Evolutionary conservation across 1,140 invertebrate genomes (phyloP).

Genomic region (Cecropterus lyciades): DNA sequence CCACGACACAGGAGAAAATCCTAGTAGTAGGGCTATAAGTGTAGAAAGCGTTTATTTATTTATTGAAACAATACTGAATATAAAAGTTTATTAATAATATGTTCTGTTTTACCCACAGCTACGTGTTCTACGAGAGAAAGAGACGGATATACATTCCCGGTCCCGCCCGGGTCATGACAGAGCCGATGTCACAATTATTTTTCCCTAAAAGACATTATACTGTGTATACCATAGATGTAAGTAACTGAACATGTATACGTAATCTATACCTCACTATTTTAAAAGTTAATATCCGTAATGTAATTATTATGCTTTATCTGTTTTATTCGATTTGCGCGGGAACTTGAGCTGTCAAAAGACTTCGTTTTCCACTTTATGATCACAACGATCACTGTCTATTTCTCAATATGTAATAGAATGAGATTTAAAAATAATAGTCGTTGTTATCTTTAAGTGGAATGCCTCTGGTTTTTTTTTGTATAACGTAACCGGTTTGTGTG

Average conservation of each 20-base stretch:
- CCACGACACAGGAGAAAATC: too few species aligned
- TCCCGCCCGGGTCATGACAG: conserved; percentile 20
- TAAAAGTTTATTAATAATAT: background rate
- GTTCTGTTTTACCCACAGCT: background rate
- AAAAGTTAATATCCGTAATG: conserved; percentile 46
- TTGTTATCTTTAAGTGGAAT: background rate
- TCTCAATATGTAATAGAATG: too few species aligned
- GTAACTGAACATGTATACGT: conserved; percentile 77
- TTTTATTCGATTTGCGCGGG: conserved; percentile 36
- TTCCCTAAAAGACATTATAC: conserved; percentile 60
- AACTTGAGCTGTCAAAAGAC: conserved; percentile 42
- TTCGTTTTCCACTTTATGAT: background rate
- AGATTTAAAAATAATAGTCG: background rate
- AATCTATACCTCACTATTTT: conserved; percentile 80
- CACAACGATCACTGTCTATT: background rate
- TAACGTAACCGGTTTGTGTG: conserved; percentile 5
- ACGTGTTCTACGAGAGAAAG: background rate
- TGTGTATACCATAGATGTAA: conserved; percentile 73
- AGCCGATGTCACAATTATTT: conserved; percentile 35
- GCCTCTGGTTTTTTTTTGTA: conserved; percentile 36
- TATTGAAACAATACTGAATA: background rate
- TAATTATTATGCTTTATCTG: conserved; percentile 32
- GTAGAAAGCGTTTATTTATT: background rate
- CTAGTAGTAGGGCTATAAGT: too few species aligned
- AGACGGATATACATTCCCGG: background rate